Base-by-base conservation (phyloP, 2,888 invertebrate genomes). In the Branchipolynoe longqiensis region DNA sequence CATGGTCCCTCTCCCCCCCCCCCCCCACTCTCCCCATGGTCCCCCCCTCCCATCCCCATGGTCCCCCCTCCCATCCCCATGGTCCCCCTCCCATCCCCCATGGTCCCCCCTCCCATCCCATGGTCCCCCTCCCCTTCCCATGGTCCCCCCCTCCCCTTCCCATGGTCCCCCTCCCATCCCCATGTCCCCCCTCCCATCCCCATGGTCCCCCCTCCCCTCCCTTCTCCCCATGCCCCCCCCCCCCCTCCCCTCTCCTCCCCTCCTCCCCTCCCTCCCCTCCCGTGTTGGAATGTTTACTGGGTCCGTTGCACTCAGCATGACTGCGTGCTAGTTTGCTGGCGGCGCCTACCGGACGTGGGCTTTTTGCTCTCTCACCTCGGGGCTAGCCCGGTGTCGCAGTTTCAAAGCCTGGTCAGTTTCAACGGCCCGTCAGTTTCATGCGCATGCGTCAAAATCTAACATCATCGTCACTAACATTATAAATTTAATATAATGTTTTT, bases 231-330 rank as follows among this genome's bases (percentile, higher is more conserved):
- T 56, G 56, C 18, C 56, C 56, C 25, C 2, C 56, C 56, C 56
- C 12, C 25, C 56, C 56, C 56, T 56, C 6, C 25, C 31, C 25
- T 62, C 62, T 62, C 69, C 31, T 22, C 69, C 1, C 33, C 36
- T 22, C 33, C 33, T 28, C 33, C 64, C 6, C 8, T 22, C 28
- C 6, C 14, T 38, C 38, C 6, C 12, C n/a, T 54, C 78, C 25
- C 18, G 54, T 78, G 78, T 78, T 78, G 78, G 78, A 78, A 78
- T 78, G 78, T 78, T 78, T 14, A 48, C 28, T 54, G 78, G 78
- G 28, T 54, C 41, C 41, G 28, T 78, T 78, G 78, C 78, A 78
- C 78, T 48, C 28, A 78, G 78, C 78, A 78, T 78, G 78, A 48
- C 8, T 78, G 48, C 54, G 28, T 78, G 28, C 78, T 78, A 78